These are phyloP conservation scores for Rhabdophis nuchalis DNA, from an alignment of 2,797 vertebrate genomes.

Conservation along the genomic window DNA sequence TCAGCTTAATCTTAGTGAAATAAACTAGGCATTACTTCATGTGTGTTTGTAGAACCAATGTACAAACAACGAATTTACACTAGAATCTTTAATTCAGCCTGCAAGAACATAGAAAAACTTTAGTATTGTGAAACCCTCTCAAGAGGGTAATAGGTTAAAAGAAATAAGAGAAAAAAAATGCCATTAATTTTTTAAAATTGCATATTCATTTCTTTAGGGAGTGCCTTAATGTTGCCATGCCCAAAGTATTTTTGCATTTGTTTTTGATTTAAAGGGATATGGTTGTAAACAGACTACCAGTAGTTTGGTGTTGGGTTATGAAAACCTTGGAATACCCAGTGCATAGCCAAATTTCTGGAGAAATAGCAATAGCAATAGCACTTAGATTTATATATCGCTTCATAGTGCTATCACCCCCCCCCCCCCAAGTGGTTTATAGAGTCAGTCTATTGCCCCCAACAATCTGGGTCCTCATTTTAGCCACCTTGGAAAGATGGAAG, in stretches of 20 bases:
- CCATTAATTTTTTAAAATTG: not conserved
- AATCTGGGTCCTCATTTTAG: too few relatives aligned
- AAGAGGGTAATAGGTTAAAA: not conserved
- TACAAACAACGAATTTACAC: not conserved
- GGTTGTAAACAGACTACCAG: not conserved
- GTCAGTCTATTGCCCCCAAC: too few relatives aligned
- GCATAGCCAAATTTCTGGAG: not conserved
- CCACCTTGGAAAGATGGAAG: too few relatives aligned
- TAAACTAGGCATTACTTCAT: not conserved
- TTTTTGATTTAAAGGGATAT: not conserved
- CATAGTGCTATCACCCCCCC: too few relatives aligned
- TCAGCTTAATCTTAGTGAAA: not conserved
- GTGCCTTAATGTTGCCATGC: not conserved
- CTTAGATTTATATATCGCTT: too few relatives aligned
- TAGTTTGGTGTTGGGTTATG: not conserved
- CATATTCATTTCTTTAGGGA: not conserved
- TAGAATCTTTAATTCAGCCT: not conserved
- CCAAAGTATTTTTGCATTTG: not conserved
- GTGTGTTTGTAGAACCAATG: not conserved
- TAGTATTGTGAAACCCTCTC: not conserved
- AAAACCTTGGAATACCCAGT: not conserved
- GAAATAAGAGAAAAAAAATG: not conserved
- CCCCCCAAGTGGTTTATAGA: too few relatives aligned
- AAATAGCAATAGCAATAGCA: not conserved
- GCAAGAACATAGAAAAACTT: not conserved